phyloP scores from a whole-genome alignment of 2,113 vertebrate species.

The Prionailurus viverrinus region DNA sequence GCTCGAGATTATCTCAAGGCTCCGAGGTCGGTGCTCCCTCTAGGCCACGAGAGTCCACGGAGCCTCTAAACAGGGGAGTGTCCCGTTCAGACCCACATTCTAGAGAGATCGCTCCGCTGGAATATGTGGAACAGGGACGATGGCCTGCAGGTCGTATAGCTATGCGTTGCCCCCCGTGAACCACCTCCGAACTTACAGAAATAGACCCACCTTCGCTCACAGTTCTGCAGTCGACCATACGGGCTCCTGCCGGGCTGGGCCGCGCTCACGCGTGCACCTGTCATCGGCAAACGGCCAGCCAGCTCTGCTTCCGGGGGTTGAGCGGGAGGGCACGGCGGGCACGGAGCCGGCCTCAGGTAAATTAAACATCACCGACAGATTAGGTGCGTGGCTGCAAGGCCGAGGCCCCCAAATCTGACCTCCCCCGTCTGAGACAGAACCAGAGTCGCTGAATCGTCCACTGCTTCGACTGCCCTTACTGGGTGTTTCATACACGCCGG shows the following conservation, averaged over 20 bases:
- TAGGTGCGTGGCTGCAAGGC: background rate
- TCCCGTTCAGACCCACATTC: background rate
- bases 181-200: background rate
- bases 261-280: fast-evolving
- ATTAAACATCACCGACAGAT: background rate
- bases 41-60: background rate
- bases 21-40: background rate
- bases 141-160: fast-evolving
- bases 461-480: background rate
- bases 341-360: background rate
- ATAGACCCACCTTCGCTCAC: background rate
- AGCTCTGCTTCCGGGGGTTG: background rate
- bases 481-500: fast-evolving
- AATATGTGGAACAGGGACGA: background rate
- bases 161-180: too few relatives aligned
- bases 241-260: background rate
- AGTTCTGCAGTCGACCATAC: background rate
- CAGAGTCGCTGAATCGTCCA: background rate
- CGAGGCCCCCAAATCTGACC: background rate
- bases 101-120: background rate
- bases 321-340: background rate
- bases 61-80: background rate
- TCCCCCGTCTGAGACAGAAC: background rate
- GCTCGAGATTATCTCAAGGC: too few relatives aligned
- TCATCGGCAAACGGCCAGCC: background rate